Base-by-base conservation (phyloP, 2,797 vertebrate species). In the Erpetoichthys calabaricus region DNA sequence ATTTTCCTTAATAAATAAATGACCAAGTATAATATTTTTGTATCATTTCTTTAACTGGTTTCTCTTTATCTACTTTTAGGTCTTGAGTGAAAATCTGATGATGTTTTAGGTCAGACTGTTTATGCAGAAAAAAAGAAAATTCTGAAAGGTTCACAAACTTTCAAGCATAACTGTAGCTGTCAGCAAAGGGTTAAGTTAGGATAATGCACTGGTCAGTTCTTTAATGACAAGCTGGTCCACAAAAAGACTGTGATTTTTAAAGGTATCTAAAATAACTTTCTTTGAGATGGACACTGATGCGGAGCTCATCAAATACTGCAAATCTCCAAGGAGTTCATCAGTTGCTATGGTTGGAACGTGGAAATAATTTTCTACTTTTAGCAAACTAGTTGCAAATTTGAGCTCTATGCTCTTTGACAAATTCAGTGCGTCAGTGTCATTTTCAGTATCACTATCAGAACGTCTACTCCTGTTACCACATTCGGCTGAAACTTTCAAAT, bases 341-440 rank as follows among this genome's bases (percentile, higher is more conserved):
- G 60, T 59, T 47, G 61, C 61, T 62, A 44, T 53, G 47, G 60
- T 44, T 10, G 64, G 10, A 57, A 49, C 52, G 47, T 60, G 64
- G 45, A 65, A 60, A 52, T 58, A 60, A 45, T 59, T 59, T 59
- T 58, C 63, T 25, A 62, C 42, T 62, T 65, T 62, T 51, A 65
- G 45, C 47, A 62, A 10, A 59, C 62, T n/a, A 58, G 53, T 65
- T 62, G 44, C 58, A 58, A 53, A 56, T 47, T 62, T 60, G 6
- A 57, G 46, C 46, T 55, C 57, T 51, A 59, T 56, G 7, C 10
- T 51, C 42, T 58, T 52, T n/a, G 45, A 42, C 7, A 59, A 55
- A 51, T 59, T 53, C 10, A 58, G 46, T 59, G 47, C 43, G 10
- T 42, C 57, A 51, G 57, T 56, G 5, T 58, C 44, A 56, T 5